Conservation (phyloP, 1,140 invertebrate genomes). For the Eupeodes corollae region DNA sequence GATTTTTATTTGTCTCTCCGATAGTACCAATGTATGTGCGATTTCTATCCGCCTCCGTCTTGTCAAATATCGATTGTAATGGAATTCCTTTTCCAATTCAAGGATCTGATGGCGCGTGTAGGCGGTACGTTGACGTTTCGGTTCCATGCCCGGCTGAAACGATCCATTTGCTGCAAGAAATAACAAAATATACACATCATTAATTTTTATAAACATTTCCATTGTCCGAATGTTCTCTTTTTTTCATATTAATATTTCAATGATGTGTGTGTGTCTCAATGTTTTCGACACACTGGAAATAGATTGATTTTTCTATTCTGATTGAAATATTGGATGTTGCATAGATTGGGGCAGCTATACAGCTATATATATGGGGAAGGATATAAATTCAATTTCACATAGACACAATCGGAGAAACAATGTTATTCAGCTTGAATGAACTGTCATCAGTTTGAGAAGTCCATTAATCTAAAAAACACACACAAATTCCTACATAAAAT, state of each 20-base stretch:
- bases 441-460: conserved; percentile 3
- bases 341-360: not conserved
- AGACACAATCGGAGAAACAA: not conserved
- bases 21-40: conserved; percentile 87
- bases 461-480: not conserved
- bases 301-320: not conserved
- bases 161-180: conserved; percentile 69
- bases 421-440: not conserved
- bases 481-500: too few species aligned
- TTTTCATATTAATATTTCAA: not conserved
- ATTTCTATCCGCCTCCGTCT: conserved; percentile 92
- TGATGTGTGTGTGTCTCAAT: not conserved
- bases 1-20: conserved; percentile 95
- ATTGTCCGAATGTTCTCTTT: not conserved
- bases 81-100: conserved; percentile 93
- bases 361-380: not conserved
- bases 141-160: conserved; percentile 84
- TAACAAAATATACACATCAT: conserved; percentile 35
- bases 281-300: not conserved
- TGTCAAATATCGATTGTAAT: conserved; percentile 93
- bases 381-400: not conserved
- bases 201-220: not conserved
- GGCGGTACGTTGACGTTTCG: conserved; percentile 87
- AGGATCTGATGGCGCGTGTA: conserved; percentile 94
- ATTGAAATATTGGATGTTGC: not conserved